Conservation (phyloP, 2,113 vertebrate genomes). For the Xenopus borealis region DNA sequence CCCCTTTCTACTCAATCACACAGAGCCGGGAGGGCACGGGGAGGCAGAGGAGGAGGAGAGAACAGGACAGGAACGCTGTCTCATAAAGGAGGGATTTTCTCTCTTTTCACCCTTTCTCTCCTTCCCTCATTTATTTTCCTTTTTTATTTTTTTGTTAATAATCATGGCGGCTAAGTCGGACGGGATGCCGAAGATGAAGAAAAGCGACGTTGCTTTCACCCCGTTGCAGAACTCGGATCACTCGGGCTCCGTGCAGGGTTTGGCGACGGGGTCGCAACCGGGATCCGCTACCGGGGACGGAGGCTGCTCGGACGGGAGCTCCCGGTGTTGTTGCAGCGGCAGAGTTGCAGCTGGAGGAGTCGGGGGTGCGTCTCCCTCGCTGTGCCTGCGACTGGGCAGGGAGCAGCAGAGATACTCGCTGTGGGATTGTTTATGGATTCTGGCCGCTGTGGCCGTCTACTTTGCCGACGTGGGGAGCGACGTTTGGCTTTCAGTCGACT, state of each 20-base stretch:
- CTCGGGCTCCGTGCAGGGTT: conserved; percentile 81
- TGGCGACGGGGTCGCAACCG: conserved; percentile 71
- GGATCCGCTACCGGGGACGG: conserved; percentile 67
- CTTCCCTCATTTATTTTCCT: neutral
- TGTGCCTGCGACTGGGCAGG: conserved; percentile 76
- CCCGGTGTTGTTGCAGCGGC: conserved; percentile 66
- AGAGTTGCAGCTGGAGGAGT: conserved; percentile 68
- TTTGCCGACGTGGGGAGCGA: conserved; percentile 92
- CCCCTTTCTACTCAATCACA: conserved; percentile 58
- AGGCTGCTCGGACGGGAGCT: conserved; percentile 65
- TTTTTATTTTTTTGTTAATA: conserved; percentile 34
- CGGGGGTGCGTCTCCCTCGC: conserved; percentile 61
- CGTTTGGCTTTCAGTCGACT: conserved; percentile 93
- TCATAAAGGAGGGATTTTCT: conserved; percentile 57
- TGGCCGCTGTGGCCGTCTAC: conserved; percentile 88
- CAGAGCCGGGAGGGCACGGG: conserved; percentile 43
- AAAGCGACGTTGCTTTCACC: conserved; percentile 92
- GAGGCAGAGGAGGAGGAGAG: conserved; percentile 27
- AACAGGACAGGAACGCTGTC: conserved; percentile 50
- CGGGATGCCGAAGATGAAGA: conserved; percentile 88
- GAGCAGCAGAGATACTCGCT: conserved; percentile 79
- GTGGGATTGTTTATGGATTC: conserved; percentile 93
- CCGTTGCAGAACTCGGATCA: conserved; percentile 93
- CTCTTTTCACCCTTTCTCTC: neutral
- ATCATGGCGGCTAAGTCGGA: conserved; percentile 95